phyloP scores from a whole-genome alignment of 1,140 invertebrate genomes.

The Portunus trituberculatus region DNA sequence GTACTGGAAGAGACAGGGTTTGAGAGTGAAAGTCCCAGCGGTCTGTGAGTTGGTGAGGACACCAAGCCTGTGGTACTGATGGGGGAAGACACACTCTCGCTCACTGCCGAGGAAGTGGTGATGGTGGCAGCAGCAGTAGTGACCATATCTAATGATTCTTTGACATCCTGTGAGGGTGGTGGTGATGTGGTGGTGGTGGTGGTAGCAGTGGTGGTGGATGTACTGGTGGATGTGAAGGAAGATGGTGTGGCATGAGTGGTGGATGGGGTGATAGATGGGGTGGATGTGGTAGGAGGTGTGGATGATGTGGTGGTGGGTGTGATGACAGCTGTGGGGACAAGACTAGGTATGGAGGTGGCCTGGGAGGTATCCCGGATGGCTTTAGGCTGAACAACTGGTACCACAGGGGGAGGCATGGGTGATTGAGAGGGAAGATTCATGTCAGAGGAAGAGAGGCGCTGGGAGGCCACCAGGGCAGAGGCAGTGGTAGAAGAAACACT shows the following conservation, averaged over 20 bases:
- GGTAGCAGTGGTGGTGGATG: constrained; percentile 11
- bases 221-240: neutral
- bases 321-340: neutral
- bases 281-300: neutral
- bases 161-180: neutral
- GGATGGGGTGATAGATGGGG: neutral
- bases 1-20: constrained; percentile 21
- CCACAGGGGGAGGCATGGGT: neutral
- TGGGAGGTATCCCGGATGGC: neutral
- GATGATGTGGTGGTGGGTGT: neutral
- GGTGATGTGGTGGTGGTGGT: neutral
- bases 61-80: constrained; percentile 26
- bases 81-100: neutral
- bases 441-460: constrained; percentile 64
- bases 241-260: neutral
- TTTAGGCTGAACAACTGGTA: constrained; percentile 15
- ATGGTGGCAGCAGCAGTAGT: constrained; percentile 35
- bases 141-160: neutral
- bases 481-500: constrained; percentile 34
- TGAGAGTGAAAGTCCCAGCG: constrained; percentile 65
- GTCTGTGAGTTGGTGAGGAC: constrained; percentile 49
- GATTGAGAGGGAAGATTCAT: constrained; percentile 47
- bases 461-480: constrained; percentile 49
- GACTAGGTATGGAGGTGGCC: neutral
- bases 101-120: neutral